Base-by-base conservation (phyloP, 2,888 invertebrate genomes). In the Hirudinaria manillensis region DNA sequence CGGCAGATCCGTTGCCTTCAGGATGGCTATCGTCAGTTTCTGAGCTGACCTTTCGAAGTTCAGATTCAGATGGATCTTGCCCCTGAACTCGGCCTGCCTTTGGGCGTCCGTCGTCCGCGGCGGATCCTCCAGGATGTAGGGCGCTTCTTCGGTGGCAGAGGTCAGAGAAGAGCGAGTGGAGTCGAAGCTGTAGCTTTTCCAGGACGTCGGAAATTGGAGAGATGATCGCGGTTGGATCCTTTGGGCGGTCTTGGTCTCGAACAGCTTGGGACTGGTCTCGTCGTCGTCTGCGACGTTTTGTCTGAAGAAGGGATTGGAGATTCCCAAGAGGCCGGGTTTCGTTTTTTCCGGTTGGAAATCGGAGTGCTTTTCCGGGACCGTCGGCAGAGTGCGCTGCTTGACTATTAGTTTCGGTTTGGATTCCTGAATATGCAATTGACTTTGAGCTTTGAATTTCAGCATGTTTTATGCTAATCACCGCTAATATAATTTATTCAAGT, bases 11-110 rank as follows among this genome's bases (percentile, higher is more conserved):
- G 90, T 89, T 0, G 91, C 91, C 83, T 91, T 79, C 24, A 86
- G 84, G 82, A 93, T 91, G 89, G 91, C 91, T 1, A 92, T 91
- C 66, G 91, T 89, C 0, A 93, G 88, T 7, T 90, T 91, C 81
- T 92, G 91, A 32, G 92, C 90, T 80, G 92, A 92, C 79, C 90
- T 90, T 81, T 92, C 91, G 84, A 92, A 93, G 75, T 90, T 89
- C 19, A 93, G 87, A 2, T 92, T 90, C 83, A 93, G 93, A 82
- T 91, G 34, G 7, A 79, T 45, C 34, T 65, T 55, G 38, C 79
- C 79, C 29, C 71, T 34, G 7, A 29, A 27, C 29, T 24, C 10
- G n/a, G 7, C 29, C 24, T 61, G 13, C 29, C 13, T 4, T n/a
- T 61, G 61, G 24, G 3, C 1, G 24, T 61, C 61, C 24, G 24